Base-by-base conservation (phyloP, 2,797 vertebrate genomes). In the Octomys mimax region DNA sequence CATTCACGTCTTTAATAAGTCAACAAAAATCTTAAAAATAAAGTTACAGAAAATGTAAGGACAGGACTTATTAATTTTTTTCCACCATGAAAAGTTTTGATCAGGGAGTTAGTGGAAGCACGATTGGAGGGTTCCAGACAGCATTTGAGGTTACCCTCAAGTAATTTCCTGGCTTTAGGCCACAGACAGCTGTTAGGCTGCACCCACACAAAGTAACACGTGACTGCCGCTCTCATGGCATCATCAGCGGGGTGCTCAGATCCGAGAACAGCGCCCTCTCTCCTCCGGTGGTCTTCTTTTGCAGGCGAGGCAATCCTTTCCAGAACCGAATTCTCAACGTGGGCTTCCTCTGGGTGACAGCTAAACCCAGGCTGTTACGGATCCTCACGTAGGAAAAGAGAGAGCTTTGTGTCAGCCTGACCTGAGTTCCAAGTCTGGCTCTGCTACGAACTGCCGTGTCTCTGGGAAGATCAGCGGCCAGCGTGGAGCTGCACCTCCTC, bases 91-190 rank as follows among this genome's bases (percentile, higher is more conserved):
- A 78, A 9, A 11, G 59, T 62, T 92, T 91, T 68, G 33, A 93
- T 57, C 61, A 90, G 81, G 28, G 71, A 92, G 82, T 97, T 80
- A 83, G 49, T 46, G 26, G 18, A 79, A 88, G 31, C 80, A 90
- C 75, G 36, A 92, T 46, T 79, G 2, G 36, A 39, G 75, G 79
- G 10, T 75, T 91, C 87, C 86, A 68, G 62, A 62, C 2, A 42
- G 8, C 73, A 42, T 77, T 78, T 96, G 46, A 82, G 33, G 75
- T 89, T 71, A n/a, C 26, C 61, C 57, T 82, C 39, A 93, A 95
- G 52, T 94, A 39, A 83, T 96, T 97, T 83, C 46, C 46, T 21
- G 79, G 39, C 64, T 68, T 86, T 36, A 59, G 39, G 33, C 21
- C 39, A 75, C 36, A 39, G 52, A 86, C 46, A 81, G 26, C 6